Conservation (phyloP, 1,140 invertebrate genomes). For the Adelges cooleyi region DNA sequence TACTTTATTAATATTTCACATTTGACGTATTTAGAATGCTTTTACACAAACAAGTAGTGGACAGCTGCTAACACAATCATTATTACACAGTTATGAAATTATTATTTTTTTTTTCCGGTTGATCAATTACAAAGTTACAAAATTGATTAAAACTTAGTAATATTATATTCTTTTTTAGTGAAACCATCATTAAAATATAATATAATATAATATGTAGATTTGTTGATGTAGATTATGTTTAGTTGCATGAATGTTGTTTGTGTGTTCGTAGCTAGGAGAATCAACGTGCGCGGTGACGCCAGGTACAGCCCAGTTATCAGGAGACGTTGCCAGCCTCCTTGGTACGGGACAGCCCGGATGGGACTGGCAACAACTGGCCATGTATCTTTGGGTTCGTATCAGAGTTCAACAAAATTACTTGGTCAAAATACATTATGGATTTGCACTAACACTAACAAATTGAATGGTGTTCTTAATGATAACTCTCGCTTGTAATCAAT, state of each 20-base stretch:
- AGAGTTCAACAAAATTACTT: slow-evolving; percentile 18
- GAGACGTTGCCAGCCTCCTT: slow-evolving; percentile 33
- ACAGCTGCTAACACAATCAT: background rate
- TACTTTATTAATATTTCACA: background rate
- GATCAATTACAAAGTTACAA: too few relatives aligned
- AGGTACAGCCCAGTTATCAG: slow-evolving; percentile 29
- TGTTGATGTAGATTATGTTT: slow-evolving; percentile 29
- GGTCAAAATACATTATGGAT: slow-evolving; percentile 10
- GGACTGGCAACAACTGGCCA: slow-evolving; percentile 60
- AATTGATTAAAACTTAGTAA: background rate
- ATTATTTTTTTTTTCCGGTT: too few relatives aligned
- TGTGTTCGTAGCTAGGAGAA: slow-evolving; percentile 28
- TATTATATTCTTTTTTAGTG: slow-evolving; percentile 14
- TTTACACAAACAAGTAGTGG: slow-evolving; percentile 18
- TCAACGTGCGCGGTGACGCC: slow-evolving; percentile 17
- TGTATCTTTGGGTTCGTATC: slow-evolving; percentile 57
- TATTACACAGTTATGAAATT: background rate
- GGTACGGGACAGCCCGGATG: slow-evolving; percentile 38
- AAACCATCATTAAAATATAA: slow-evolving; percentile 11
- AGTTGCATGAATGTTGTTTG: slow-evolving; percentile 30
- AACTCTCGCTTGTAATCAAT: slow-evolving; percentile 9
- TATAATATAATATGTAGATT: slow-evolving; percentile 23
- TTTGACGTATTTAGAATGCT: slow-evolving; percentile 17
- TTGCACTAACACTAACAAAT: slow-evolving; percentile 20
- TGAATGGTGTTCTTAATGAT: background rate